Percentiles rank a stretch among this genome's conserved stretches.
phyloP scores from a whole-genome alignment of 2,113 vertebrate species.

The Eulacestoma nigropectus region DNA sequence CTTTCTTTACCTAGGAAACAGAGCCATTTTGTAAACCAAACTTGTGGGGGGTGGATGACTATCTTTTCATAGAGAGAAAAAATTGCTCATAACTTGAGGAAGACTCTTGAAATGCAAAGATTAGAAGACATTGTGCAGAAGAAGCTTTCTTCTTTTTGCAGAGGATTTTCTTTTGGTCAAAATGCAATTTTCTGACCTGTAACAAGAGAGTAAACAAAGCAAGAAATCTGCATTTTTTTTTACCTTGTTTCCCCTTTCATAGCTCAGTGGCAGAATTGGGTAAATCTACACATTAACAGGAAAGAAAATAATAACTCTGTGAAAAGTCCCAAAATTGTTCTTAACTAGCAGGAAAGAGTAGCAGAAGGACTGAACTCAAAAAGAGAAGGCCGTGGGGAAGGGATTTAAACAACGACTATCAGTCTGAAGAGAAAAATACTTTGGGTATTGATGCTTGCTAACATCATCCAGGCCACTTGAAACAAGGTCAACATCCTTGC shows the following conservation, averaged over 20 bases:
- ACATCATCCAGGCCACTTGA: background rate
- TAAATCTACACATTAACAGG: background rate
- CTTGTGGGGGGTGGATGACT: background rate
- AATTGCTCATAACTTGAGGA: background rate
- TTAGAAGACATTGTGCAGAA: background rate
- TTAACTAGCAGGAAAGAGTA: background rate
- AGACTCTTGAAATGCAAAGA: background rate
- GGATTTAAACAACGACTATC: background rate
- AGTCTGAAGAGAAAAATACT: background rate
- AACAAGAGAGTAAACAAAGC: background rate
- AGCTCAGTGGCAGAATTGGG: background rate
- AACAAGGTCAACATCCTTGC: background rate
- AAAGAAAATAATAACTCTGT: background rate
- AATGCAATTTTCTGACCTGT: background rate
- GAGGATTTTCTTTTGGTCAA: background rate
- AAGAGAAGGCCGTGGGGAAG: background rate
- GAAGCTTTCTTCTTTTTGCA: background rate
- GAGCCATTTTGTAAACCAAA: background rate
- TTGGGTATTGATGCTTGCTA: background rate
- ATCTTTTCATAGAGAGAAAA: background rate
- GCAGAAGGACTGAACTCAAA: background rate
- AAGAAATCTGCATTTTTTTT: background rate
- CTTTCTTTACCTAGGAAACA: background rate
- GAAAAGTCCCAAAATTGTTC: background rate
- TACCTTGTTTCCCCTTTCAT: background rate